These are phyloP conservation scores for Beris chalybata DNA, from an alignment of 2,888 invertebrate species.

Conservation along the genomic window DNA sequence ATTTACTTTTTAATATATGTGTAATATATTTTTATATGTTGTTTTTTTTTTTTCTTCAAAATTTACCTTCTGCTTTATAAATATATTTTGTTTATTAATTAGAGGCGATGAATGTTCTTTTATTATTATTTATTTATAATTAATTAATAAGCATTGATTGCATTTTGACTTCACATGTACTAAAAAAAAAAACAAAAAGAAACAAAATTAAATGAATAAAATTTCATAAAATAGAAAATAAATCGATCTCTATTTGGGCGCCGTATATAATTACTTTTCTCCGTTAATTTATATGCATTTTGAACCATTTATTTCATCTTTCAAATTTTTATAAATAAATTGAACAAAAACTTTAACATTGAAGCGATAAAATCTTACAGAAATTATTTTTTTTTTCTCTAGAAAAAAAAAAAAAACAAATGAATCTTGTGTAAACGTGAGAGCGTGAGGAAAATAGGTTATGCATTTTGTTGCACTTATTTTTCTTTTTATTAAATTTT, in stretches of 20 bases:
- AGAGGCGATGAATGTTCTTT: slow-evolving; percentile 40
- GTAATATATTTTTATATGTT: slow-evolving; percentile 27
- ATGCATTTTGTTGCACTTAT: slow-evolving; percentile 8
- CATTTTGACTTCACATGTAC: slow-evolving; percentile 29
- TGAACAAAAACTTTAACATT: not conserved
- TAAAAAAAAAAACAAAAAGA: slow-evolving; percentile 20
- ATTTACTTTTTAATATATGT: slow-evolving; percentile 33
- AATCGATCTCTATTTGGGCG: slow-evolving; percentile 9
- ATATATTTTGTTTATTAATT: slow-evolving; percentile 46
- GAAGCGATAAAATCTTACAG: slow-evolving; percentile 3
- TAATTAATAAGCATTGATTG: slow-evolving; percentile 31
- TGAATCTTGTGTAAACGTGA: slow-evolving; percentile 1
- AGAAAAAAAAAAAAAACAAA: slow-evolving; percentile 11
- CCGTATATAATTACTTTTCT: slow-evolving; percentile 24
- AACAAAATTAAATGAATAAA: slow-evolving; percentile 8
- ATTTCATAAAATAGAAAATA: not conserved
- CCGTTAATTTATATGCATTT: not conserved
- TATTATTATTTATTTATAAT: slow-evolving; percentile 22
- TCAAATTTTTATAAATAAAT: slow-evolving; percentile 24
- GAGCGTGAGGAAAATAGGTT: slow-evolving; percentile 15
- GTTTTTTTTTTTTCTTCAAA: slow-evolving; percentile 36
- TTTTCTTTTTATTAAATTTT: slow-evolving; percentile 21
- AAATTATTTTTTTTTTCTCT: not conserved
- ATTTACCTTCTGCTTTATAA: slow-evolving; percentile 37
- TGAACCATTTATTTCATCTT: slow-evolving; percentile 6